Percentiles rank a stretch among this genome's conserved stretches.
Evolutionary conservation across 2,797 vertebrate genomes (phyloP).

Genomic region (Yasuhikotakia modesta): DNA sequence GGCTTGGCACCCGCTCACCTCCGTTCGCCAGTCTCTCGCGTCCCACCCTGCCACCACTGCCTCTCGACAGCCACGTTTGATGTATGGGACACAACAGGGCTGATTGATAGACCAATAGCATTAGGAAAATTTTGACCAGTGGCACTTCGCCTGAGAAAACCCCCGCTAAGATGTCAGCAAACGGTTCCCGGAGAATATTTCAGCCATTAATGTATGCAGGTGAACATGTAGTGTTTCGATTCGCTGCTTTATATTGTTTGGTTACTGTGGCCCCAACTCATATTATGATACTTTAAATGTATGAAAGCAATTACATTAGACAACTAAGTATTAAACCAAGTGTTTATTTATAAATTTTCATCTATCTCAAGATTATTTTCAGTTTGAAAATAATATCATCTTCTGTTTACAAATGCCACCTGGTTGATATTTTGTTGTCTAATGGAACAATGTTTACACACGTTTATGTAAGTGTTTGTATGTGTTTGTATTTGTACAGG

Average conservation of each 20-base stretch:
- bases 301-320: not conserved
- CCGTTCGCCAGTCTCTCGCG: constrained; percentile 34
- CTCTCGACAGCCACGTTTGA: constrained; percentile 38
- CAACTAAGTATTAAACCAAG: not conserved
- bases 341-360: not conserved
- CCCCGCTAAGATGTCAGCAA: not conserved
- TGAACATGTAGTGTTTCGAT: not conserved
- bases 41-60: not conserved
- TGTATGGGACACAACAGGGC: constrained; percentile 17
- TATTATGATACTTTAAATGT: not conserved
- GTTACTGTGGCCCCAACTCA: not conserved
- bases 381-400: no score
- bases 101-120: constrained; percentile 52
- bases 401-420: no score
- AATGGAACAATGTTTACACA: not conserved
- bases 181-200: not conserved
- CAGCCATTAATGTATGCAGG: not conserved
- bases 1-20: constrained; percentile 46
- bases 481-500: not conserved
- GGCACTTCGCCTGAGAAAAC: constrained; percentile 17
- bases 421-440: not conserved
- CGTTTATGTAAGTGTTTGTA: no score
- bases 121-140: constrained; percentile 45
- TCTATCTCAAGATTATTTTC: not conserved
- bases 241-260: not conserved